Conservation (phyloP, 1,140 invertebrate genomes). For the Megalopta genalis region DNA sequence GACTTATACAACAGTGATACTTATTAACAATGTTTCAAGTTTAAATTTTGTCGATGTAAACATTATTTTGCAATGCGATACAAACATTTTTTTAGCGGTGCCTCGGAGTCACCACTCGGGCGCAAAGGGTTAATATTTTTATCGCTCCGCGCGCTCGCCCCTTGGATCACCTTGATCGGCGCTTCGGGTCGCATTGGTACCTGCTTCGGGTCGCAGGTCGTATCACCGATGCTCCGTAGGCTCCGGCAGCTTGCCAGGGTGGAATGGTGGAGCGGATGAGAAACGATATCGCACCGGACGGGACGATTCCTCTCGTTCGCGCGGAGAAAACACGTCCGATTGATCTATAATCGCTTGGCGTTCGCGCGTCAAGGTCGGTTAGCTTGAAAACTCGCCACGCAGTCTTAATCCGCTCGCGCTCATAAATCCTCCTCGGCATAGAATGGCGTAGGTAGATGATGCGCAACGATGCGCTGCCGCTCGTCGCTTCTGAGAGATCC, state of each 20-base stretch:
- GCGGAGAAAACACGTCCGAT: slow-evolving; percentile 20
- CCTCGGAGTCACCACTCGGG: too few species aligned
- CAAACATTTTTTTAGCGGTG: too few species aligned
- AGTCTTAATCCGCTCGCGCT: slow-evolving; percentile 39
- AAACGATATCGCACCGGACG: slow-evolving; percentile 1
- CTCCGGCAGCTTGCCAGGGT: too few species aligned
- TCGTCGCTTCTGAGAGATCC: slow-evolving; percentile 6
- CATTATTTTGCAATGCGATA: too few species aligned
- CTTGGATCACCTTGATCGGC: too few species aligned
- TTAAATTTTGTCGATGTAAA: too few species aligned
- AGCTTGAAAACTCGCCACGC: slow-evolving; percentile 28
- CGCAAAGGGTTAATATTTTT: too few species aligned
- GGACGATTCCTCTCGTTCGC: background rate
- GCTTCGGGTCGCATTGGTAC: too few species aligned
- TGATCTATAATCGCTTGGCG: slow-evolving; percentile 49
- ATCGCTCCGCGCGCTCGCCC: too few species aligned
- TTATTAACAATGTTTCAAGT: too few species aligned
- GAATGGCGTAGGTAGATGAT: slow-evolving; percentile 58
- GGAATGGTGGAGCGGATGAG: slow-evolving; percentile 6
- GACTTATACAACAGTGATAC: too few species aligned
- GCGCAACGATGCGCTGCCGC: slow-evolving; percentile 45
- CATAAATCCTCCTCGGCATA: slow-evolving; percentile 44
- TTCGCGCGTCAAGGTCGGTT: slow-evolving; percentile 51
- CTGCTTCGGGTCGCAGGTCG: too few species aligned
- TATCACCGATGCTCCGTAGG: background rate